Conservation (phyloP, 2,888 invertebrate genomes). For the Diadromus collaris region DNA sequence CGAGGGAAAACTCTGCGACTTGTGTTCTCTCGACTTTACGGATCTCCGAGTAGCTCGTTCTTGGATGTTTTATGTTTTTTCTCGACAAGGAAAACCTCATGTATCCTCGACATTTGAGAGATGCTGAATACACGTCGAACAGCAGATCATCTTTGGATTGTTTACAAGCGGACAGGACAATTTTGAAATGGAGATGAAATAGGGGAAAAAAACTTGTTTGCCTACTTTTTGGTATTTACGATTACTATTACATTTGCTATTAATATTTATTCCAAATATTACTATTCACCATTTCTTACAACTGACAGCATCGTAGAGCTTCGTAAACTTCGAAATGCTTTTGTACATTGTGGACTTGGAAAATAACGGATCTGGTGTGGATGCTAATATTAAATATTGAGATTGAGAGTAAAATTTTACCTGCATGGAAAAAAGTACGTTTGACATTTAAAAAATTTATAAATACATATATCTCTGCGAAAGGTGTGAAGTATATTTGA, state of each 20-base stretch:
- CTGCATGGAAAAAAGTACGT: background rate
- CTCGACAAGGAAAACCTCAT: background rate
- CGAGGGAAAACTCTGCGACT: background rate
- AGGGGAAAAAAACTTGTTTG: too few species aligned
- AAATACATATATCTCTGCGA: too few species aligned
- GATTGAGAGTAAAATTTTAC: background rate
- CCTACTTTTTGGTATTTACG: too few species aligned
- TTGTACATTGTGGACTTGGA: background rate
- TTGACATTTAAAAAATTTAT: too few species aligned
- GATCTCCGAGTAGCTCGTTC: background rate
- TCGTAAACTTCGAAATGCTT: background rate
- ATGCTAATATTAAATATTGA: background rate
- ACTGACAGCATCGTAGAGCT: background rate
- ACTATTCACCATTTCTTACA: background rate
- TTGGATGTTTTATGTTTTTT: background rate
- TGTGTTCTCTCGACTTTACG: background rate
- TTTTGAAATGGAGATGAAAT: background rate
- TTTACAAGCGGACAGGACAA: background rate
- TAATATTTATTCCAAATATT: too few species aligned
- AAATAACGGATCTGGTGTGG: background rate
- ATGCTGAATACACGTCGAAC: slow-evolving; percentile 17
- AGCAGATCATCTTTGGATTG: slow-evolving; percentile 5
- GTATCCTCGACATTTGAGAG: slow-evolving; percentile 9
- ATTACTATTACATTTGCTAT: too few species aligned
- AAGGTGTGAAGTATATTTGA: too few species aligned